Percentiles rank a stretch among this genome's conserved stretches.
These are phyloP conservation scores for Drosophila longiperda DNA, from an alignment of 2,888 invertebrate species.

Conservation along the genomic window DNA sequence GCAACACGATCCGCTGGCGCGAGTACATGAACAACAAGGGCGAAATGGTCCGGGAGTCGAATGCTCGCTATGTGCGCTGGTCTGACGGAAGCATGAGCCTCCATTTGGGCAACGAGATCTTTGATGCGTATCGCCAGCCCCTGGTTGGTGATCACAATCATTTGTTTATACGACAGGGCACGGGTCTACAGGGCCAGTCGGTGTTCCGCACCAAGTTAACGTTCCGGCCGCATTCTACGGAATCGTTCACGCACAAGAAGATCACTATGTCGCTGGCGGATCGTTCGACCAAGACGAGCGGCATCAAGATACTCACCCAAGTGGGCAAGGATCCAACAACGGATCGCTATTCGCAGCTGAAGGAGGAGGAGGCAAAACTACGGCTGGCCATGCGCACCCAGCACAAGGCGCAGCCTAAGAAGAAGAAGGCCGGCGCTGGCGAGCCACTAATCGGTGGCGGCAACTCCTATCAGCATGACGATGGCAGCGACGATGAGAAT, in stretches of 20 bases:
- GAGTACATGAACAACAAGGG: slow-evolving; percentile 93
- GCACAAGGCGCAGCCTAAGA: slow-evolving; percentile 86
- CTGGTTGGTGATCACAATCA: slow-evolving; percentile 98
- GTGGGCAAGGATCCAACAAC: slow-evolving; percentile 93
- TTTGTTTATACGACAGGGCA: slow-evolving; percentile 98
- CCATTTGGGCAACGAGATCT: slow-evolving; percentile 98
- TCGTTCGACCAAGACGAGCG: slow-evolving; percentile 95
- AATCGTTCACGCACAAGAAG: slow-evolving; percentile 99
- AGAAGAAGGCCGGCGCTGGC: slow-evolving; percentile 84
- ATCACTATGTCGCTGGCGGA: slow-evolving; percentile 99
- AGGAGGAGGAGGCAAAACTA: slow-evolving; percentile 98
- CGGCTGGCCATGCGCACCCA: slow-evolving; percentile 92
- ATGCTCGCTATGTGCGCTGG: slow-evolving; percentile 98
- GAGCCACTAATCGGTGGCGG: slow-evolving; percentile 82
- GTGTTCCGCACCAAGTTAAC: slow-evolving; percentile 98
- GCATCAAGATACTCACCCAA: slow-evolving; percentile 97
- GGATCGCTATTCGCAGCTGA: slow-evolving; percentile 94
- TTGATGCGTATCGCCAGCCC: slow-evolving; percentile 98
- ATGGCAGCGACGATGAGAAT: slow-evolving; percentile 97
- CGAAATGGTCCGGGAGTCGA: slow-evolving; percentile 94
- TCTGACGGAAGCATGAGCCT: slow-evolving; percentile 99
- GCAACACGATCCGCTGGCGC: slow-evolving; percentile 99
- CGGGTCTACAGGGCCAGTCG: slow-evolving; percentile 98
- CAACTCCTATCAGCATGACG: slow-evolving; percentile 87
- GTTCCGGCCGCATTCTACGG: slow-evolving; percentile 99